These are phyloP conservation scores for Tyto alba DNA, from an alignment of 2,113 vertebrate genomes.

Conservation along the genomic window DNA sequence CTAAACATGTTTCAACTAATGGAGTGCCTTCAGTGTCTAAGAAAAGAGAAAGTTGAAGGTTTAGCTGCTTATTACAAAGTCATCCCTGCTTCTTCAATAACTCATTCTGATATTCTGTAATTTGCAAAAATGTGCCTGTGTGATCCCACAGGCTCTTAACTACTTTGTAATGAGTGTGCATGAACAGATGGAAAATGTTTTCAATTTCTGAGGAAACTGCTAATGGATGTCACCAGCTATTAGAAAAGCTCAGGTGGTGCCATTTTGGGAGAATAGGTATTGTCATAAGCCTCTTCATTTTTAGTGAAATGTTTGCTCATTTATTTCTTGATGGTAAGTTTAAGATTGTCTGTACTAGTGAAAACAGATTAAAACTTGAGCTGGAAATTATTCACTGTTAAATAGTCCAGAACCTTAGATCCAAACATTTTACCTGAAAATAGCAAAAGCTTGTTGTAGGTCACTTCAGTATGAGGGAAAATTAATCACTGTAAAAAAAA, in stretches of 20 bases:
- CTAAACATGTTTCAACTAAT: conserved; percentile 3
- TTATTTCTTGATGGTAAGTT: conserved; percentile 60
- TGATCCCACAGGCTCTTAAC: conserved; percentile 74
- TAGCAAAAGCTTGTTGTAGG: not conserved
- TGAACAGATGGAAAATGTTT: conserved; percentile 80
- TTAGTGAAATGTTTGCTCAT: conserved; percentile 76
- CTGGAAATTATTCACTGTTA: conserved; percentile 60
- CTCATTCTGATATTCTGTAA: conserved; percentile 76
- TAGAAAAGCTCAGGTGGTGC: conserved; percentile 71
- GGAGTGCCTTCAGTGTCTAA: not conserved
- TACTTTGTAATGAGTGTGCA: conserved; percentile 72
- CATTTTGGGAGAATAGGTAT: conserved; percentile 61
- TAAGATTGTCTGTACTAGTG: conserved; percentile 36
- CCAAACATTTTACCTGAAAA: conserved; percentile 36
- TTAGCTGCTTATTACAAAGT: conserved; percentile 62
- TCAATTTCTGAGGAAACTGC: conserved; percentile 69
- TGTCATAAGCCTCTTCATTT: conserved; percentile 69
- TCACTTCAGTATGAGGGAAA: conserved; percentile 2
- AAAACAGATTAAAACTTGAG: conserved; percentile 55
- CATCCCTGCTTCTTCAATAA: conserved; percentile 66
- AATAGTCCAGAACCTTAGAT: conserved; percentile 55
- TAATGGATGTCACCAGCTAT: conserved; percentile 76
- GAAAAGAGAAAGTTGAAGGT: conserved; percentile 40
- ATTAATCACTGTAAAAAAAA: not conserved
- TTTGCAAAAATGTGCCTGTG: conserved; percentile 68